Evolutionary conservation across 2,113 vertebrate genomes (phyloP), one percentile per base, ranked within the genome.

Genomic region (Nesogale talazaci): DNA sequence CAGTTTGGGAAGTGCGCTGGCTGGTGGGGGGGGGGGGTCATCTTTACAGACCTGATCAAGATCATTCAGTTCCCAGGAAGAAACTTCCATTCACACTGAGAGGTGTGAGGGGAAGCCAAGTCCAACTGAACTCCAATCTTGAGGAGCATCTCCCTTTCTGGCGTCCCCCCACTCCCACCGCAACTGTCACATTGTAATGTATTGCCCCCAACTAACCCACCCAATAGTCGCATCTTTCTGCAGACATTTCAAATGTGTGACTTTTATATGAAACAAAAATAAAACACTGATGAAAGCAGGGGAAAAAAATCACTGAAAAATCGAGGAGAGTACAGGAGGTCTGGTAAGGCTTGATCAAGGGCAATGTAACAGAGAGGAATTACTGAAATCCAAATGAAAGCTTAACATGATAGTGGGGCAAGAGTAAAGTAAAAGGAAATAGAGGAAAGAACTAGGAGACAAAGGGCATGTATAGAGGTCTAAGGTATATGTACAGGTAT

Each of bases 251-350:
- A 97, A 90, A 95, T 83, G 92, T 97, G 98, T 98, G 97, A 96
- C 96, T 98, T 98, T 98, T 98, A 83, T 98, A 97, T 94, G 57
- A 90, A 95, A 97, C 94, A 52, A 70, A 95, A 98, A 98, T 98
- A 98, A 7, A 98, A 98, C 46, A 84, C 85, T 34, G 29, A 0
- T 81, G 65, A 95, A 94, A 95, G 2, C n/a, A n/a, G n/a, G n/a
- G n/a, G n/a, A n/a, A n/a, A n/a, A n/a, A n/a, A n/a, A n/a, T n/a
- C n/a, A n/a, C n/a, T n/a, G n/a, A n/a, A n/a, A n/a, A n/a, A n/a
- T n/a, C 42, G 42, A 46, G 42, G 42, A 46, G 42, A 10, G 42
- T 46, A 10, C 10, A 46, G 42, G 42, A 10, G 42, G 42, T 46
- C 42, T 46, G 42, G 42, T 46, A 46, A 10, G 42, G 42, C 42